Percentiles rank a stretch among this genome's conserved stretches.
Evolutionary conservation across 2,888 invertebrate species (phyloP).

Genomic region (Callinectes sapidus): DNA sequence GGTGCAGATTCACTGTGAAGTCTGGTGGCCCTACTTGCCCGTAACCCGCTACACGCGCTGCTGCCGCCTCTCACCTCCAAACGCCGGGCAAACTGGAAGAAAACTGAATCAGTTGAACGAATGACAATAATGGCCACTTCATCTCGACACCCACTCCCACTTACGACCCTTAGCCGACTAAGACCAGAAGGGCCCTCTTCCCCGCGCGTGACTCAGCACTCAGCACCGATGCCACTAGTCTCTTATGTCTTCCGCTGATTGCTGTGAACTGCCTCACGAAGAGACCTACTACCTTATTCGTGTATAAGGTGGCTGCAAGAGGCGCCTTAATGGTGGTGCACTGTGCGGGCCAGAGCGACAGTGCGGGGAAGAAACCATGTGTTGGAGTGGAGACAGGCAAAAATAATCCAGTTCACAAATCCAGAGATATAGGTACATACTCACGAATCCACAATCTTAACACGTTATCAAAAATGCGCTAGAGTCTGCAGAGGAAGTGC

Average conservation of each 20-base stretch:
- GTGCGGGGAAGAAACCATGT: background rate
- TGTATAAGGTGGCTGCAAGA: background rate
- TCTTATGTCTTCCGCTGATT: background rate
- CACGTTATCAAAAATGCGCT: too few species aligned
- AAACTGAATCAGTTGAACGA: background rate
- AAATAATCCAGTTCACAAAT: too few species aligned
- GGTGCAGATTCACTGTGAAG: background rate
- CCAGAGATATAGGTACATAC: too few species aligned
- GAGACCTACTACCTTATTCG: background rate
- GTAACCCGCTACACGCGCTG: background rate
- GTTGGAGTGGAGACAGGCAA: background rate
- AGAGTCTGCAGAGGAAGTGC: too few species aligned
- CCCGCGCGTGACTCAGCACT: background rate
- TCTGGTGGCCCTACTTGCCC: background rate
- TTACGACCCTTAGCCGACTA: background rate
- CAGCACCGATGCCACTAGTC: background rate
- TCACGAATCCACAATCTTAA: too few species aligned
- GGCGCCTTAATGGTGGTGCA: background rate
- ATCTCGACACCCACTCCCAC: background rate
- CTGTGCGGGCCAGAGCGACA: background rate
- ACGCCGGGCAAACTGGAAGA: background rate
- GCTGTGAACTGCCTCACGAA: background rate
- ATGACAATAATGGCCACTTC: background rate
- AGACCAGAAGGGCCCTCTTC: background rate
- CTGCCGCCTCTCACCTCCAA: background rate